Evolutionary conservation across 2,113 vertebrate genomes (phyloP).

Genomic region (Grammomys surdaster): DNA sequence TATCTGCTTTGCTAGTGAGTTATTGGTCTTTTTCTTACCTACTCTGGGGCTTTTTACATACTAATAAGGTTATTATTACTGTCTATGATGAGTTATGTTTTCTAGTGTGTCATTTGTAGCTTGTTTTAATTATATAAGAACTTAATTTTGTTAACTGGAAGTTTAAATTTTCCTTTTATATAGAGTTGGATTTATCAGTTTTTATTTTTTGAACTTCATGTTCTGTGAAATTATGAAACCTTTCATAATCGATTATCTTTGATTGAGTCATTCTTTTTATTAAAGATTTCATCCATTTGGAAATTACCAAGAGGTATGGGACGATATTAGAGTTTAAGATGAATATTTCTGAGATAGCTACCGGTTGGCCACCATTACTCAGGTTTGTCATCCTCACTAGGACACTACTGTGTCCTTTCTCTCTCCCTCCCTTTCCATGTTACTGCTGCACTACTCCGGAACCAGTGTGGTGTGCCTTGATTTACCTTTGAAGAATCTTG

Average conservation of each 20-base stretch:
- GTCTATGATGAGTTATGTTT: constrained; percentile 28
- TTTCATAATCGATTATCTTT: constrained; percentile 1
- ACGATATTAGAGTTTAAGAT: not conserved
- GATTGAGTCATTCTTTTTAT: constrained; percentile 31
- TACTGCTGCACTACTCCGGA: not conserved
- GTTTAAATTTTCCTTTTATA: not conserved
- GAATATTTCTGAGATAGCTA: not conserved
- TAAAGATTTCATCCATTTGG: constrained; percentile 26
- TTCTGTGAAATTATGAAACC: constrained; percentile 52
- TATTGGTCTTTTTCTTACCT: constrained; percentile 3
- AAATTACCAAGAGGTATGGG: not conserved
- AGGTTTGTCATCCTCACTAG: not conserved
- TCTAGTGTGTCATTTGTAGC: not conserved
- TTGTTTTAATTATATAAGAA: not conserved
- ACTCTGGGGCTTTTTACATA: constrained; percentile 15
- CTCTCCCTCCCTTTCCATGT: not conserved
- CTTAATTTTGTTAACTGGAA: constrained; percentile 24
- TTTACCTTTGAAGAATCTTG: constrained; percentile 27
- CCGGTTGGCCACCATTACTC: not conserved
- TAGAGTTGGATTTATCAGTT: constrained; percentile 3
- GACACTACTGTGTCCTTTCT: not conserved
- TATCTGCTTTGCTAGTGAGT: constrained; percentile 43
- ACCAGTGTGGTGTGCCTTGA: not conserved
- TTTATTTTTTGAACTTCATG: not conserved
- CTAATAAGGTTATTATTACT: constrained; percentile 15